Conservation (phyloP, 2,797 vertebrate genomes). For the Onychomys arenicola region DNA sequence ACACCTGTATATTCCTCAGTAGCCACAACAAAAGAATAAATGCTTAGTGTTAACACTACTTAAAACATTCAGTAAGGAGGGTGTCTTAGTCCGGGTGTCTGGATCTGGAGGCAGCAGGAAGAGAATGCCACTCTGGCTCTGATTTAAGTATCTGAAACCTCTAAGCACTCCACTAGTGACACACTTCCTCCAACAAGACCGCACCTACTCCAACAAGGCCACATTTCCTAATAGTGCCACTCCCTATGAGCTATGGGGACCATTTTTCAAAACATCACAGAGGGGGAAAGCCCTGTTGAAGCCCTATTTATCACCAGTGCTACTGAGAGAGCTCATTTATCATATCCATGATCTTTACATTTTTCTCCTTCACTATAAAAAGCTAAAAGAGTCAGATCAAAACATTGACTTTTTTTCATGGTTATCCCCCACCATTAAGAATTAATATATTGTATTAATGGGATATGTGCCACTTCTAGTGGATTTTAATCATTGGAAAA, state of each 20-base stretch:
- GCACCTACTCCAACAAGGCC: not conserved
- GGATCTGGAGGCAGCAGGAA: not conserved
- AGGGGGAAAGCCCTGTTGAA: not conserved
- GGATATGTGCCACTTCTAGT: not conserved
- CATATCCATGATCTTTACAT: not conserved
- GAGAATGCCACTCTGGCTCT: not conserved
- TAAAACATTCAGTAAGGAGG: not conserved
- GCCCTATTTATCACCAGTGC: not conserved
- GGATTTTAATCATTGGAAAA: constrained; percentile 1
- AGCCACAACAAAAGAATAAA: not conserved
- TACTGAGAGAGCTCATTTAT: not conserved
- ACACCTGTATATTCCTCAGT: not conserved
- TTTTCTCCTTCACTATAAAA: not conserved
- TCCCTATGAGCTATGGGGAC: not conserved
- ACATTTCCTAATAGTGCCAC: not conserved
- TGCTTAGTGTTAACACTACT: not conserved
- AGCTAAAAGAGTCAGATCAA: not conserved
- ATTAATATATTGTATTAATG: not conserved
- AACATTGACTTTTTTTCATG: not conserved
- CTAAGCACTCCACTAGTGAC: not conserved
- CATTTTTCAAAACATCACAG: not conserved
- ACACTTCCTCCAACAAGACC: not conserved
- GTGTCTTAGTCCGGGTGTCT: not conserved
- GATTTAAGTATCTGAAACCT: not conserved
- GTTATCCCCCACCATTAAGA: not conserved